Evolutionary conservation across 64 coral and sea anemone species (phyloP).

Genomic region (Acropora yongei): DNA sequence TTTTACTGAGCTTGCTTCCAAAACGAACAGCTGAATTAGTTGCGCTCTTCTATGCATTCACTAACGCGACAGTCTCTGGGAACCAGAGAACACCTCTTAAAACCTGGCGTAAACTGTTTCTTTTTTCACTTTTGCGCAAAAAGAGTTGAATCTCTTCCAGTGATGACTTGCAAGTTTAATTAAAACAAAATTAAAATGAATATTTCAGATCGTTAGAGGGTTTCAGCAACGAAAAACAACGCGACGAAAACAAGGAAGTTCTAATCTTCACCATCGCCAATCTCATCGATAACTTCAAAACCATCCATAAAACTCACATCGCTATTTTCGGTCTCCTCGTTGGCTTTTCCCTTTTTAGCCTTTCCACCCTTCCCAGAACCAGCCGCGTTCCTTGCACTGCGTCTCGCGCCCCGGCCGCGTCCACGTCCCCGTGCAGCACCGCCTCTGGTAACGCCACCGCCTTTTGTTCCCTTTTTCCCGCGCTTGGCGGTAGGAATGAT

Average conservation of each 20-base stretch:
- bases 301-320: constrained; percentile 89
- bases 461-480: constrained; percentile 44
- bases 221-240: no score
- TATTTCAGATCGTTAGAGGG: no score
- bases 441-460: constrained; percentile 10
- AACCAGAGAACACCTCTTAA: no score
- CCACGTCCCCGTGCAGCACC: constrained; percentile 58
- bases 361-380: not conserved
- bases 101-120: no score
- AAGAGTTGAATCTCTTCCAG: no score
- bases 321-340: constrained; percentile 29
- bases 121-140: no score
- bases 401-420: constrained; percentile 66
- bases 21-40: no score
- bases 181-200: no score
- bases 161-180: no score
- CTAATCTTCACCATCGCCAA: constrained; percentile 74
- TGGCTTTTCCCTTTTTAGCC: constrained; percentile 57
- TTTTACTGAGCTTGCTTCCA: no score
- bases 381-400: constrained; percentile 22
- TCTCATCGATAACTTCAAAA: constrained; percentile 90
- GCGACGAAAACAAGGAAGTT: not conserved
- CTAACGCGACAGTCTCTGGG: no score
- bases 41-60: no score
- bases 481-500: constrained; percentile 15